Evolutionary conservation across 2,113 vertebrate species (phyloP), one percentile per base, ranked within the genome.

Genomic region (Tetrax tetrax): DNA sequence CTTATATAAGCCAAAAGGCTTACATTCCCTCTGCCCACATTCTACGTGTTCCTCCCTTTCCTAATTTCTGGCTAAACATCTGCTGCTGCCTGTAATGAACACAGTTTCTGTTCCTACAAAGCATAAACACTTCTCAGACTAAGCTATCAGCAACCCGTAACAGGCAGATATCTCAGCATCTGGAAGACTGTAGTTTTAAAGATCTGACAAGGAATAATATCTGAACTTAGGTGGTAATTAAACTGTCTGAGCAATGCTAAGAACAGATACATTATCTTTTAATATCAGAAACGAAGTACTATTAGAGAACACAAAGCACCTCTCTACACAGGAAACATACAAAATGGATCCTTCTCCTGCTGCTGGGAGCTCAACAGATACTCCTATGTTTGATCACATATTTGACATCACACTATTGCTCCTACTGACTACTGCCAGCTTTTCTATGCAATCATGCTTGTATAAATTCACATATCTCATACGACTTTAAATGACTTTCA

Each of bases 201-300:
- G 66, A 95, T 95, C 91, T 97, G 95, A 97, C 95, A 97, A 95
- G 95, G 93, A 96, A 95, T 96, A 96, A 97, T 97, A 96, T 95
- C 96, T 96, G 93, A 97, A 96, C 93, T 96, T 96, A 97, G 94
- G 95, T 96, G 94, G 95, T 96, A 97, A 97, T 97, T 97, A 97
- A 96, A 96, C 94, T 96, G 96, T 95, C 96, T 93, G 95, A 96
- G 76, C 80, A 97, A 93, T 5, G 33, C 94, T 94, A 94, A 87
- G 94, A 90, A 91, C 90, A 93, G 96, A 93, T 94, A 95, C 86
- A 89, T 96, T 97, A 96, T 90, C 96, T 96, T 96, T 96, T 96
- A 97, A 93, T 94, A 97, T 95, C 93, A 96, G 93, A 96, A 95
- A 88, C 64, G 88, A 96, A 96, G 96, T 53, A 89, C 95, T 95